Base-by-base conservation (phyloP, 2,113 vertebrate genomes). In the Psephotus haematonotus region DNA sequence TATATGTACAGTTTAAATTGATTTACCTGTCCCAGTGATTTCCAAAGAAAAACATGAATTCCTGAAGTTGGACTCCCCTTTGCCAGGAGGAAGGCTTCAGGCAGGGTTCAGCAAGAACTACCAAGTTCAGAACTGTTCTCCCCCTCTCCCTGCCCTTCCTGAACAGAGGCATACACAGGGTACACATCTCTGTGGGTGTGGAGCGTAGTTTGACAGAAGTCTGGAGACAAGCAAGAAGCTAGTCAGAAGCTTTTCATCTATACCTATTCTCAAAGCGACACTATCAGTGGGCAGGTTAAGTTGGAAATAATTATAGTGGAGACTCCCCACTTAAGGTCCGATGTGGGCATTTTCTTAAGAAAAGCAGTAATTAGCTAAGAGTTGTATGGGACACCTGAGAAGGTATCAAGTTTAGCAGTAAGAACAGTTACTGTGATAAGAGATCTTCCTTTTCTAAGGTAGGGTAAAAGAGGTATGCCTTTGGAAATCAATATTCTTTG, bases 1-100 rank as follows among this genome's bases (percentile, higher is more conserved):
- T 3, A 17, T n/a, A 53, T 6, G 11, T 19, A n/a, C 65, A 64
- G 57, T 86, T 95, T 72, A 84, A 79, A 27, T 60, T 81, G 3
- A 92, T 88, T 88, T 78, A 88, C 74, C 88, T 76, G 83, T 47
- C 24, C 33, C 74, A 81, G 52, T 82, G 86, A 86, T 78, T 90
- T 82, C 64, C 28, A 86, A 88, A 93, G 20, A 84, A 75, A 86
- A 80, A 11, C 29, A 25, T 23, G 17, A 88, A 76, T 92, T 93
- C 76, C 80, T 88, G 59, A 80, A 95, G 92, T 14, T 88, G 67
- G 69, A 82, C 83, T 91, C 86, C 84, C 52, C 81, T 75, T 82
- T 75, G 74, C 17, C 64, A 82, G 60, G 14, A 82, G 14, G 12
- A 86, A 88, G 44, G 35, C 62, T 90, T 80, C 63, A 69, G 79